Evolutionary conservation across 2,113 vertebrate genomes (phyloP).

Genomic region (Onychorhynchus coronatus): DNA sequence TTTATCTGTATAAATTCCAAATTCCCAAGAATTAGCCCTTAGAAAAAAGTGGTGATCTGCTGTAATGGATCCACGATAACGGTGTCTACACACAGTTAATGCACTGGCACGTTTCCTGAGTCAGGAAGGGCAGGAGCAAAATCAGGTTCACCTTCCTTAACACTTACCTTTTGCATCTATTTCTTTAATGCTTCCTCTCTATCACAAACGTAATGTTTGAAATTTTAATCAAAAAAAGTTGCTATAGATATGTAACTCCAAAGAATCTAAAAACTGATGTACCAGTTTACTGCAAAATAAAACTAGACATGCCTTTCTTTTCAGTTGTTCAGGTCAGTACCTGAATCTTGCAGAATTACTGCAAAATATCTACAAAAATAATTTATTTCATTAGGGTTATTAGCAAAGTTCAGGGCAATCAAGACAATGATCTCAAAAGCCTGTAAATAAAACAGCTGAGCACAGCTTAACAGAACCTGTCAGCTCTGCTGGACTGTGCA

Average conservation of each 20-base stretch:
- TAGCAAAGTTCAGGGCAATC: background rate
- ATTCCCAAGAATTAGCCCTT: conserved; percentile 15
- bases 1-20: conserved; percentile 51
- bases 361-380: background rate
- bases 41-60: background rate
- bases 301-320: background rate
- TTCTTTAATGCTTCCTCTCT: background rate
- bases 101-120: background rate
- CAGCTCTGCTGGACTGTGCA: background rate
- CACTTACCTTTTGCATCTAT: background rate
- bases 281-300: background rate
- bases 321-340: background rate
- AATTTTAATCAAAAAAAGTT: background rate
- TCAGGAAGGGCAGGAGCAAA: background rate
- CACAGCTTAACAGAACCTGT: background rate
- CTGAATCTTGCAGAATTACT: background rate
- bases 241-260: background rate
- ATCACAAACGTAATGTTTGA: background rate
- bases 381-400: background rate
- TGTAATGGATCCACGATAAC: background rate
- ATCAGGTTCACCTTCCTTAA: background rate
- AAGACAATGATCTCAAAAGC: background rate
- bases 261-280: background rate
- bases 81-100: background rate
- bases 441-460: background rate